A percentile compares a stretch with the other conserved stretches of the same genome.
These are phyloP conservation scores for Istiophorus platypterus DNA, from an alignment of 2,113 vertebrate genomes.

Conservation along the genomic window DNA sequence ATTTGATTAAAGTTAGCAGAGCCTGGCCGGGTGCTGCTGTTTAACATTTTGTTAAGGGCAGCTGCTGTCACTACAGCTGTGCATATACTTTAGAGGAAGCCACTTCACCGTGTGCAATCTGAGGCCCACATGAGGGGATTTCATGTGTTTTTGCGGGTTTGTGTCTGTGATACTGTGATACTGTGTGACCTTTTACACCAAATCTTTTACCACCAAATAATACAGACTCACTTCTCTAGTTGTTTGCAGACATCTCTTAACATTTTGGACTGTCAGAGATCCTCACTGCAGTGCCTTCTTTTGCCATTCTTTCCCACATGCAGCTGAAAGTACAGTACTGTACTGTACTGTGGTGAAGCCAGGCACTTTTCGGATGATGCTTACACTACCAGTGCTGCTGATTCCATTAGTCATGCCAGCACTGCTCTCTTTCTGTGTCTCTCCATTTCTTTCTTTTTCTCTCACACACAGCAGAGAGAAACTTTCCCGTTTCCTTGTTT, in stretches of 20 bases:
- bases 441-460: neutral
- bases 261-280: neutral
- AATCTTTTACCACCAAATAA: neutral
- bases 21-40: slow-evolving; percentile 70
- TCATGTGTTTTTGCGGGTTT: neutral
- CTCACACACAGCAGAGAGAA: slow-evolving; percentile 20
- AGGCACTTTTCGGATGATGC: slow-evolving; percentile 21
- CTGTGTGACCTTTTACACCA: neutral
- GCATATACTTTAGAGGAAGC: slow-evolving; percentile 60
- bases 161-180: slow-evolving; percentile 21
- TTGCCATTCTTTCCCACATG: slow-evolving; percentile 8
- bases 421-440: slow-evolving; percentile 26
- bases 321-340: slow-evolving; percentile 13
- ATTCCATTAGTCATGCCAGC: slow-evolving; percentile 52
- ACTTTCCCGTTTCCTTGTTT: slow-evolving; percentile 41
- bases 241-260: neutral
- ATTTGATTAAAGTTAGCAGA: slow-evolving; percentile 70
- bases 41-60: slow-evolving; percentile 71
- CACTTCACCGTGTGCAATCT: slow-evolving; percentile 42
- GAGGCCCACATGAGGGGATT: slow-evolving; percentile 48
- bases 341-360: slow-evolving; percentile 1
- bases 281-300: neutral
- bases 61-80: slow-evolving; percentile 78
- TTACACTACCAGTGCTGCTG: slow-evolving; percentile 33
- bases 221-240: neutral